A percentile compares a stretch with the other conserved stretches of the same genome.
These are phyloP conservation scores for Tenthredo notha DNA, from an alignment of 2,888 invertebrate genomes.

Conservation along the genomic window DNA sequence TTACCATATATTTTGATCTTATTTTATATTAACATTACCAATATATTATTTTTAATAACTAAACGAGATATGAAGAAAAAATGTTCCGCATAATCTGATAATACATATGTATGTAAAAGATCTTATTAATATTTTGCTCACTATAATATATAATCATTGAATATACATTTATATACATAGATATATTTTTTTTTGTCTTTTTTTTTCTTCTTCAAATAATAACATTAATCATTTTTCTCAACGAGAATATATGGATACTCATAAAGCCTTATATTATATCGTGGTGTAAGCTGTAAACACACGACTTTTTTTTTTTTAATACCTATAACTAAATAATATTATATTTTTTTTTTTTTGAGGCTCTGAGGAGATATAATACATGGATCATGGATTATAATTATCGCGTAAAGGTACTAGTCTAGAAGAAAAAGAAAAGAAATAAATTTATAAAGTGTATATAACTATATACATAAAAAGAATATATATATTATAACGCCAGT, in stretches of 20 bases:
- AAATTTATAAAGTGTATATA: conserved; percentile 7
- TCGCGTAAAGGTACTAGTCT: conserved; percentile 29
- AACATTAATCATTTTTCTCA: neutral
- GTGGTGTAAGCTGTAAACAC: neutral
- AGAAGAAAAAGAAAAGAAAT: neutral
- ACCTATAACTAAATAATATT: neutral
- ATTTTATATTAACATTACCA: neutral
- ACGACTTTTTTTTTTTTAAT: neutral
- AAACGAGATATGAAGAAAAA: neutral
- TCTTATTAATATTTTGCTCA: conserved; percentile 3
- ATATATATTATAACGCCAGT: conserved; percentile 54
- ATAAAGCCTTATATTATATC: neutral
- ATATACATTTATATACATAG: no score
- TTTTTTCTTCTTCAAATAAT: neutral
- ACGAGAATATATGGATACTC: conserved; percentile 17
- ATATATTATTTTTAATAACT: neutral
- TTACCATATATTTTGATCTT: neutral
- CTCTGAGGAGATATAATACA: conserved; percentile 37
- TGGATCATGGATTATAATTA: conserved; percentile 21
- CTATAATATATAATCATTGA: neutral
- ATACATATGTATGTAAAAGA: neutral
- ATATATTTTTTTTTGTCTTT: neutral
- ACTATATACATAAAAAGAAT: neutral
- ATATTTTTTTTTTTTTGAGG: conserved; percentile 18
- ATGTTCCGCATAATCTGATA: neutral